phyloP scores from a whole-genome alignment of 1,140 invertebrate species.

The Gryllus bimaculatus region DNA sequence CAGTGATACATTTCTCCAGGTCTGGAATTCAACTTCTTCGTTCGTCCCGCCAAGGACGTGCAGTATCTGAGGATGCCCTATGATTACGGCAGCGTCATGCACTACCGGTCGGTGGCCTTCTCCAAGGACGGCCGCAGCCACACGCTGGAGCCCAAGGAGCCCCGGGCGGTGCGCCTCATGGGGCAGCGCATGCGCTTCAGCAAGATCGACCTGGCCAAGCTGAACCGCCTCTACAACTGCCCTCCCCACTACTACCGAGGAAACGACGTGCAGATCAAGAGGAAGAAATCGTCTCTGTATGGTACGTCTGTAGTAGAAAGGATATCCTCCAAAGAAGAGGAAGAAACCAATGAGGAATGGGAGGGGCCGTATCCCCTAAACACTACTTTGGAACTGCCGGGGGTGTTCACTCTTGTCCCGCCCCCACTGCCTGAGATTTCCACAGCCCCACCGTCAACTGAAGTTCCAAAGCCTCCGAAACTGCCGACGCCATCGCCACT shows the following conservation, averaged over 20 bases:
- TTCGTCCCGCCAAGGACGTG: background rate
- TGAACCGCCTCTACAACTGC: constrained; percentile 20
- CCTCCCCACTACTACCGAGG: background rate
- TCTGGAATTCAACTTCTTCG: constrained; percentile 18
- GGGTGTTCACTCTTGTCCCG: background rate
- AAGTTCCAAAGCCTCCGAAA: background rate
- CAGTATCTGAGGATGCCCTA: constrained; percentile 32
- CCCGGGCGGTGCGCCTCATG: constrained; percentile 6
- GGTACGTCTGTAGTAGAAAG: no score
- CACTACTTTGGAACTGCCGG: background rate
- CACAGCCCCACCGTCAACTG: background rate
- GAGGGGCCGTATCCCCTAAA: background rate
- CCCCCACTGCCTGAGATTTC: background rate
- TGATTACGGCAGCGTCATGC: constrained; percentile 41
- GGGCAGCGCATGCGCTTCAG: constrained; percentile 14
- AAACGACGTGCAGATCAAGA: background rate
- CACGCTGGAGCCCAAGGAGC: constrained; percentile 27
- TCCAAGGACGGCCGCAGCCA: constrained; percentile 29
- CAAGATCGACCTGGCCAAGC: constrained; percentile 18
- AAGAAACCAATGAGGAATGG: background rate
- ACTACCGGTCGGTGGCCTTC: constrained; percentile 40
- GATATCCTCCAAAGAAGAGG: background rate
- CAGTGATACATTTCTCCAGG: constrained; percentile 13
- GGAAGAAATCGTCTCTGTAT: no score
- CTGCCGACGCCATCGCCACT: no score